Evolutionary conservation across 2,113 vertebrate species (phyloP).

Genomic region (Excalfactoria chinensis): DNA sequence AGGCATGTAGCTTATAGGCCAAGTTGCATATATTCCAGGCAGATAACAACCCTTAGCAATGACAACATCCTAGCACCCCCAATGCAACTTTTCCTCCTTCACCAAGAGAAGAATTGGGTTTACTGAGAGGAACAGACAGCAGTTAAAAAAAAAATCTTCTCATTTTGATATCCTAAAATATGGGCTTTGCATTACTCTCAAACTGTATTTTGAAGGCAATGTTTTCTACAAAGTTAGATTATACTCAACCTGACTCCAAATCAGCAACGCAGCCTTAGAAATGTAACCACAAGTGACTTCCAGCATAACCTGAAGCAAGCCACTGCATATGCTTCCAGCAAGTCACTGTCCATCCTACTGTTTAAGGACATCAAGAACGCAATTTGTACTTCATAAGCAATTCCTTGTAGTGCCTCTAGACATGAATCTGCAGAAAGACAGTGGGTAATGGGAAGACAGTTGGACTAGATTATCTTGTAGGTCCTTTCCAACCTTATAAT

Average conservation of each 20-base stretch:
- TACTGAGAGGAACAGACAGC: neutral
- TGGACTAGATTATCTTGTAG: no score
- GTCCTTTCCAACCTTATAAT: no score
- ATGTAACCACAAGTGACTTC: neutral
- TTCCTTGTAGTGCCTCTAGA: neutral
- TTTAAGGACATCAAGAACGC: neutral
- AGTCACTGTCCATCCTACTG: neutral
- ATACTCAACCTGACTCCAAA: neutral
- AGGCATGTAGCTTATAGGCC: neutral
- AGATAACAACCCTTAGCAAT: neutral
- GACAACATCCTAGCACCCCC: neutral
- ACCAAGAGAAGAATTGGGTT: neutral
- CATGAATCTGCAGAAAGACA: constrained; percentile 1
- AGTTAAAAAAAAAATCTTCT: neutral
- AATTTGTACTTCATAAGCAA: neutral
- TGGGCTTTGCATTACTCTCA: neutral
- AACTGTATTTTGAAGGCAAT: neutral
- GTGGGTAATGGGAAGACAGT: neutral
- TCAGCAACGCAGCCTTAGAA: fast-evolving
- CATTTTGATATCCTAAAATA: neutral
- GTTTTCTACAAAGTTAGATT: neutral
- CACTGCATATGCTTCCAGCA: neutral
- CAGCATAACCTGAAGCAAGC: neutral
- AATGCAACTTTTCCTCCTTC: neutral
- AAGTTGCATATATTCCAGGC: fast-evolving